Base-by-base conservation (phyloP, 2,888 invertebrate species). In the Frankliniella fusca region DNA sequence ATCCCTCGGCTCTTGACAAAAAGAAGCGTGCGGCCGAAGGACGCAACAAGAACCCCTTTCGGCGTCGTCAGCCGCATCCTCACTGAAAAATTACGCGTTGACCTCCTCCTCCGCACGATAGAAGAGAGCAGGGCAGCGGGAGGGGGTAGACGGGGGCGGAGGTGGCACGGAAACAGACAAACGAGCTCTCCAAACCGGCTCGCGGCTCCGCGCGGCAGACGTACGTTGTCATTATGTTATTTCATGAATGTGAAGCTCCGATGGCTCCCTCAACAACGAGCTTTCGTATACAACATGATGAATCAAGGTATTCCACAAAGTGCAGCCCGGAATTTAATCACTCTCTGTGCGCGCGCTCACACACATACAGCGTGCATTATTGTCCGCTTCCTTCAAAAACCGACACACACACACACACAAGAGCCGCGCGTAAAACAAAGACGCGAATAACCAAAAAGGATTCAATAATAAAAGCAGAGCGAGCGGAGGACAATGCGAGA, bases 161-260 rank as follows among this genome's bases (percentile, higher is more conserved):
- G 38, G 38, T 2, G 38, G 38, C 38, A 38, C 5, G 38, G 38
- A 38, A 38, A 38, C 38, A 38, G 38, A 38, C 38, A 38, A 38
- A 38, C 38, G 38, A 38, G 38, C 38, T 38, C 38, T 54, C 54
- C 20, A 18, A 61, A 61, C 61, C 61, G 61, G 61, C 61, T 18
- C 61, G 54, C 61, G 61, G 11, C 61, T 18, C 15, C 61, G 54
- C 8, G 15, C 61, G 7, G 20, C 61, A n/a, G 20, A 3, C 70
- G 70, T 76, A 27, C 70, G 70, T 76, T 76, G 70, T 76, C 70
- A 76, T 76, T 76, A 76, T 76, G 70, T 76, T 76, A 76, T 76
- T 27, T 27, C 70, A 76, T 12, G 70, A 27, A 23, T 23, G 70
- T 76, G 70, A 23, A 76, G 70, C 70, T 76, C 70, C 70, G 70